Conservation (phyloP, 1,140 invertebrate genomes). For the Venustaconcha ellipsiformis region DNA sequence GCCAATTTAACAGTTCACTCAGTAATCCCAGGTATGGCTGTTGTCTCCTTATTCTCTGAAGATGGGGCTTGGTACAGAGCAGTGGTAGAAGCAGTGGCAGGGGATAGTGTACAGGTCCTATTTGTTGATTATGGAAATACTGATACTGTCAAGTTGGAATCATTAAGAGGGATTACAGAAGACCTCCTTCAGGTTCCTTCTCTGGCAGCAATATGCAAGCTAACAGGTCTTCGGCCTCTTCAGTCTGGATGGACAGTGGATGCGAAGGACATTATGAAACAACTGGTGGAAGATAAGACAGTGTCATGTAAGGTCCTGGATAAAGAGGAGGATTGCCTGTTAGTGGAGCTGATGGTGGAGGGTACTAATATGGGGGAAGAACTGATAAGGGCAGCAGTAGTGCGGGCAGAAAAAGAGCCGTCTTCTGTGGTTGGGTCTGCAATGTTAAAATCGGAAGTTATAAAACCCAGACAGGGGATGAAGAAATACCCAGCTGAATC, state of each 20-base stretch:
- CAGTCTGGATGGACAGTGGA: constrained; percentile 51
- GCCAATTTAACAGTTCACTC: constrained; percentile 1
- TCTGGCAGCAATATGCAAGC: constrained; percentile 49
- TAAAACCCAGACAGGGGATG: too few species aligned
- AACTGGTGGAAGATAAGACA: constrained; percentile 46
- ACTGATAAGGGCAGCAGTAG: constrained; percentile 45
- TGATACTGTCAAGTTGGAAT: constrained; percentile 39
- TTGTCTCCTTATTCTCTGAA: constrained; percentile 74
- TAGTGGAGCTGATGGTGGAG: constrained; percentile 40
- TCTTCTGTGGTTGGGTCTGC: background rate
- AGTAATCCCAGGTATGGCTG: constrained; percentile 7
- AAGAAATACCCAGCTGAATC: too few species aligned
- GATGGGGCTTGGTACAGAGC: constrained; percentile 80
- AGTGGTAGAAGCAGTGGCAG: constrained; percentile 72
- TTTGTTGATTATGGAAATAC: constrained; percentile 74
- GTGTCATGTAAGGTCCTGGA: constrained; percentile 41
- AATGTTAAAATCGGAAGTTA: too few species aligned
- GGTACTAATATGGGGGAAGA: constrained; percentile 43
- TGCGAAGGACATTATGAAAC: constrained; percentile 55
- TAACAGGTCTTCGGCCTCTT: constrained; percentile 50
- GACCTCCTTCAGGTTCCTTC: constrained; percentile 37
- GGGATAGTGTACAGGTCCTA: constrained; percentile 60
- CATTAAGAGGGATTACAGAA: constrained; percentile 24
- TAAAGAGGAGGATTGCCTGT: constrained; percentile 20
- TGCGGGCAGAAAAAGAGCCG: constrained; percentile 22